Evolutionary conservation across 2,113 vertebrate genomes (phyloP).

Genomic region (Abramis brama): DNA sequence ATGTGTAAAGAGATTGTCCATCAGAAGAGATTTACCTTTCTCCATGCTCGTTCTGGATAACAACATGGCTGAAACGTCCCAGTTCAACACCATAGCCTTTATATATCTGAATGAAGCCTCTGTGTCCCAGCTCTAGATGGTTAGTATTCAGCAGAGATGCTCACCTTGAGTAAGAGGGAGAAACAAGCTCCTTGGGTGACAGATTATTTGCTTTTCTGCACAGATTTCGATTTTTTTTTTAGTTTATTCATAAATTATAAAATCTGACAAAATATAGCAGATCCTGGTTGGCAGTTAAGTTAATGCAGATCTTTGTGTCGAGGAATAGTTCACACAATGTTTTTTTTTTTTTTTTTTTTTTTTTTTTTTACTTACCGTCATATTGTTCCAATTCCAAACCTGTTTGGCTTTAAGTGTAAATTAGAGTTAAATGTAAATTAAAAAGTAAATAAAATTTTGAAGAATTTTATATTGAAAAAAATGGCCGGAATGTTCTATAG

Average conservation of each 20-base stretch:
- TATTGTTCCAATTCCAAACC: background rate
- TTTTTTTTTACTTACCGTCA: background rate
- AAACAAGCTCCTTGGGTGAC: background rate
- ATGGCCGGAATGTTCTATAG: background rate
- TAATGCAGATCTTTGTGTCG: background rate
- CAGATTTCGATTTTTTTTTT: constrained; percentile 6
- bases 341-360: background rate
- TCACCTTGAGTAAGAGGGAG: constrained; percentile 20
- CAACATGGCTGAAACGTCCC: background rate
- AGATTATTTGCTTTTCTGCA: background rate
- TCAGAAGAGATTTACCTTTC: background rate
- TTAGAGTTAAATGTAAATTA: too few relatives aligned
- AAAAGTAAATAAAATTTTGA: background rate
- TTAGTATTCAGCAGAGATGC: constrained; percentile 50
- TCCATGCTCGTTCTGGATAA: background rate
- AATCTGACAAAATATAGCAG: background rate
- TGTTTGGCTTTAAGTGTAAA: background rate
- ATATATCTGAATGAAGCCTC: constrained; percentile 45
- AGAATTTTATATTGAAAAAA: background rate
- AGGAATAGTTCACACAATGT: background rate
- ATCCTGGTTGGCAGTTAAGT: too few relatives aligned
- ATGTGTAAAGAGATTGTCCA: background rate
- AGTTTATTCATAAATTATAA: background rate
- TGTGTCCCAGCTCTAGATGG: constrained; percentile 40
- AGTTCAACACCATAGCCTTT: constrained; percentile 20